Conservation (phyloP, 2,797 vertebrate genomes). For the Danionella dracula region DNA sequence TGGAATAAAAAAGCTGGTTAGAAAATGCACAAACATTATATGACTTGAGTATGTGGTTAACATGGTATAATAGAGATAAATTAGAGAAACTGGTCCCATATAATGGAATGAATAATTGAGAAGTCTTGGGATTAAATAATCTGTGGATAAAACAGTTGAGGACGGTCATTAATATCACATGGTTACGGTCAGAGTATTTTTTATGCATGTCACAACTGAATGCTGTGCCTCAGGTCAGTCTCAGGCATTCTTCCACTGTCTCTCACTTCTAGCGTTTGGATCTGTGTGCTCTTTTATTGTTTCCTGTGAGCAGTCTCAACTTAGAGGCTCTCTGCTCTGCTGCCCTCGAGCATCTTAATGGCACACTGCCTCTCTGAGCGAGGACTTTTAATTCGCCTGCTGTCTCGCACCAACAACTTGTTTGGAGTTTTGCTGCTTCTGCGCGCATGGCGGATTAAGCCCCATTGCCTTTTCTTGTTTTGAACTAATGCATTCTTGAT, state of each 20-base stretch:
- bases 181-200: too few species aligned
- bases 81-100: too few species aligned
- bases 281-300: slow-evolving; percentile 66
- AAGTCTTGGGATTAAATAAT: too few species aligned
- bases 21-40: too few species aligned
- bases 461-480: slow-evolving; percentile 99
- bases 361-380: slow-evolving; percentile 95
- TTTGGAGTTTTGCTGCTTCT: slow-evolving; percentile 99
- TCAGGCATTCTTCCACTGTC: slow-evolving; percentile 36
- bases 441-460: slow-evolving; percentile 99
- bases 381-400: slow-evolving; percentile 99
- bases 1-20: too few species aligned
- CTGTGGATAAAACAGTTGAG: too few species aligned
- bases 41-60: too few species aligned
- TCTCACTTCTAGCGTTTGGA: slow-evolving; percentile 48
- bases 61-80: too few species aligned
- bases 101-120: too few species aligned
- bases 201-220: neutral
- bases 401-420: slow-evolving; percentile 99
- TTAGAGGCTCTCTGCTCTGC: slow-evolving; percentile 72
- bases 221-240: neutral
- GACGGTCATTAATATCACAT: too few species aligned
- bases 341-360: slow-evolving; percentile 93
- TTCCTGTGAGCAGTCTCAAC: slow-evolving; percentile 68
- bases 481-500: slow-evolving; percentile 99